Base-by-base conservation (phyloP, 2,113 vertebrate genomes). In the Pseudorhombus dupliciocellatus region DNA sequence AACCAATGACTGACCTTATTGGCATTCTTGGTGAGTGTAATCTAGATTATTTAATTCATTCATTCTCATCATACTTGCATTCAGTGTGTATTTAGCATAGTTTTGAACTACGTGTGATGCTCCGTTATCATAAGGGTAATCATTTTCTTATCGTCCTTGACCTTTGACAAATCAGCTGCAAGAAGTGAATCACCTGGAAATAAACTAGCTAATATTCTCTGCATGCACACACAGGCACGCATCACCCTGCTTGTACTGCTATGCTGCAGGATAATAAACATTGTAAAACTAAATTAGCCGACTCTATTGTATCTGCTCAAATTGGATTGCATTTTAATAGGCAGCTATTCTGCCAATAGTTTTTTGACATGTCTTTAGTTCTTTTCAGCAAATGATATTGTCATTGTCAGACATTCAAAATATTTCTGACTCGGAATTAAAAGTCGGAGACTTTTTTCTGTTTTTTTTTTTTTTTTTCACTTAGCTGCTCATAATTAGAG, bases 1-100 rank as follows among this genome's bases (percentile, higher is more conserved):
- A 95, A 73, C 94, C 93, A 3, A 94, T 95, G 94, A 93, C 85
- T 3, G 94, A 95, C 80, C 87, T 95, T 7, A 91, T 94, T 34
- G 93, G 90, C 34, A 89, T 95, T 62, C 88, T 95, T 22, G 90
- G 94, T 95, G 67, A 84, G 85, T 79, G 18, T 54, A 18, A 30
- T 18, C 21, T 25, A 25, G 34, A 24, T 15, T 24, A 6, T 21
- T 59, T 42, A 12, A 42, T 58, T 34, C 20, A 55, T 55, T 55
- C 42, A 2, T 44, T 44, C 16, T 44, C 42, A 50, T 50, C n/a
- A 2, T 15, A 24, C 11, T 9, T 31, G 25, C 6, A 55, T 44
- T 28, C 28, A 9, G 8, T 16, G 5, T 46, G 10, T 46, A 31
- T 46, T 15, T 34, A 14, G 58, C 15, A 53, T 7, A 31, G 1